Evolutionary conservation across 2,888 invertebrate species (phyloP).

Genomic region (Phragmatobia fuliginosa): DNA sequence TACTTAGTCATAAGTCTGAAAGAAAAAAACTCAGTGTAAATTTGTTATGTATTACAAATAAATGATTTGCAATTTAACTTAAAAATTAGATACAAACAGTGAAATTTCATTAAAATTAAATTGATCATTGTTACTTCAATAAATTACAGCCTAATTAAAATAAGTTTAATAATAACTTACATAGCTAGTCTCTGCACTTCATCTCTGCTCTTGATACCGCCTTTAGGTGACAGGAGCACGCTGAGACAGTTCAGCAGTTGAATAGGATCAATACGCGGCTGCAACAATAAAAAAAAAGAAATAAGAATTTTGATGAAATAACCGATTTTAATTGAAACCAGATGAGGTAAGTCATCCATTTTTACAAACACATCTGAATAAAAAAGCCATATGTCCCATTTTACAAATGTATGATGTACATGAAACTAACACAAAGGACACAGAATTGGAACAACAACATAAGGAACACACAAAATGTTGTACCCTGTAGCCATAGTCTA

Average conservation of each 20-base stretch:
- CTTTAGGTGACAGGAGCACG: slow-evolving; percentile 93
- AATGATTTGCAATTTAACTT: neutral
- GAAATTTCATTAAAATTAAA: neutral
- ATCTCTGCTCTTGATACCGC: slow-evolving; percentile 94
- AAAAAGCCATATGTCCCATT: too few species aligned
- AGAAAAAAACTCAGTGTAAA: slow-evolving; percentile 58
- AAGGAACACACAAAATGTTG: too few species aligned
- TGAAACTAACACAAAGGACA: too few species aligned
- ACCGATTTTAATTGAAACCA: too few species aligned
- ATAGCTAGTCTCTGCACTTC: slow-evolving; percentile 95
- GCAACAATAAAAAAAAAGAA: slow-evolving; percentile 69
- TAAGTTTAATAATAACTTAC: slow-evolving; percentile 79
- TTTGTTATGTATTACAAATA: neutral
- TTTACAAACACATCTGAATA: too few species aligned
- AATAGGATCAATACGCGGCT: slow-evolving; percentile 97
- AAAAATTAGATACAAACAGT: neutral
- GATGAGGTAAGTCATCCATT: too few species aligned
- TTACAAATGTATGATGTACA: too few species aligned
- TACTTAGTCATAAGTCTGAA: slow-evolving; percentile 97
- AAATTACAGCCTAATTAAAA: neutral
- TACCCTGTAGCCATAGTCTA: too few species aligned
- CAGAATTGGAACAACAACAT: too few species aligned
- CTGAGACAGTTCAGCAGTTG: slow-evolving; percentile 95
- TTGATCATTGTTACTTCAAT: neutral
- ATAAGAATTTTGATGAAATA: too few species aligned